Evolutionary conservation across 2,888 invertebrate genomes (phyloP).

Genomic region (Limnephilus marmoratus): DNA sequence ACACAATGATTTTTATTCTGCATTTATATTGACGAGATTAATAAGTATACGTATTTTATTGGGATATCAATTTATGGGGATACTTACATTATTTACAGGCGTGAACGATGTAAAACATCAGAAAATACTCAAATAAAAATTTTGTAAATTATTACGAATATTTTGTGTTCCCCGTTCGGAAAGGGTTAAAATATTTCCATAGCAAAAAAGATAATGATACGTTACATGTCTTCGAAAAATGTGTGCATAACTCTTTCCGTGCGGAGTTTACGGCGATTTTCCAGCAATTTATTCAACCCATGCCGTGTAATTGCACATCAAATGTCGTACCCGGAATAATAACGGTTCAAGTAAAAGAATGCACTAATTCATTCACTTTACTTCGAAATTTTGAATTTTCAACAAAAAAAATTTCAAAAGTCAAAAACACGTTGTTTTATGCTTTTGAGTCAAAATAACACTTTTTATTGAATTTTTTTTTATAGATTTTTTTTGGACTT

Average conservation of each 20-base stretch:
- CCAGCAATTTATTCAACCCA: constrained; percentile 38
- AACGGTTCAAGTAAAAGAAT: constrained; percentile 11
- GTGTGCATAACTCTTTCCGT: constrained; percentile 40
- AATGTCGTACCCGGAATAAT: constrained; percentile 9
- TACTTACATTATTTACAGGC: constrained; percentile 35
- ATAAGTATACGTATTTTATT: neutral
- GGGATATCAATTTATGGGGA: constrained; percentile 35
- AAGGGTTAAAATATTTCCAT: constrained; percentile 25
- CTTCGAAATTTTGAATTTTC: neutral
- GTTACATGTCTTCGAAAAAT: constrained; percentile 34
- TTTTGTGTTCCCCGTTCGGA: neutral
- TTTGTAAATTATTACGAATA: neutral
- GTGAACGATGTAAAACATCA: constrained; percentile 35
- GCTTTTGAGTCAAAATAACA: neutral
- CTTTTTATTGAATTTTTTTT: too few relatives aligned
- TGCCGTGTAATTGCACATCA: constrained; percentile 36
- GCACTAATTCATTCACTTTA: neutral
- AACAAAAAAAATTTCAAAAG: neutral
- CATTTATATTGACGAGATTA: neutral
- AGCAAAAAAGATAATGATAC: constrained; percentile 11
- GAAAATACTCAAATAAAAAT: neutral
- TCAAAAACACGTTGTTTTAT: neutral
- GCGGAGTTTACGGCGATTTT: constrained; percentile 32
- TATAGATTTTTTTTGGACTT: neutral
- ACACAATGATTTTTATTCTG: constrained; percentile 13